phyloP scores from a whole-genome alignment of 2,888 invertebrate species.

The Dasysyrphus tricinctus region DNA sequence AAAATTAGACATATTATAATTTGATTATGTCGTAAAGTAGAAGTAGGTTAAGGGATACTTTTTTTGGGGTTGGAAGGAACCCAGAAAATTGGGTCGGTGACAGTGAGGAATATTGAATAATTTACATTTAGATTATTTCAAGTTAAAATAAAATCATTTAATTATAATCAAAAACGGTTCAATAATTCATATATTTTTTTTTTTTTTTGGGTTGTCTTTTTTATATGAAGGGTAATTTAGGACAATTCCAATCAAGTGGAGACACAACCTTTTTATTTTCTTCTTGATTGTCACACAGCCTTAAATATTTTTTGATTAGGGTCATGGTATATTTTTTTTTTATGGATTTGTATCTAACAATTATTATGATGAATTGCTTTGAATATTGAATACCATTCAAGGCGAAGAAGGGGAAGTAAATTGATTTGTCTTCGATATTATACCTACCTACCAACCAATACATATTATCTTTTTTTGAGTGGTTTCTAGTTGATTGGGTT shows the following conservation, averaged over 20 bases:
- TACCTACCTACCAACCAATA: no score
- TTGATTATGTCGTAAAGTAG: no score
- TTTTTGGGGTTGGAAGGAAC: no score
- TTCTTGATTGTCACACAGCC: constrained; percentile 20
- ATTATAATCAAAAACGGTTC: constrained; percentile 1
- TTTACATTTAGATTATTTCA: no score
- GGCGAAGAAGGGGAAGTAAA: not conserved
- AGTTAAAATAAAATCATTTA: not conserved
- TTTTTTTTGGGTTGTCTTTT: not conserved
- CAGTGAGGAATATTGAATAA: no score
- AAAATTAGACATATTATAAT: no score
- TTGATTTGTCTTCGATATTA: constrained; percentile 40
- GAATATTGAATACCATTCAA: constrained; percentile 32
- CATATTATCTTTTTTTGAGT: not conserved
- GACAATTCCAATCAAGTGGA: not conserved
- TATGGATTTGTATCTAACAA: constrained; percentile 36
- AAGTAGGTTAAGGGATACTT: no score
- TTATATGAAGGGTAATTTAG: not conserved
- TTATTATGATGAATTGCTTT: constrained; percentile 56
- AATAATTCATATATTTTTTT: constrained; percentile 13
- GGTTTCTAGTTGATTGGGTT: constrained; percentile 1
- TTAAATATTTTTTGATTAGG: constrained; percentile 44
- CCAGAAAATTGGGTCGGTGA: no score
- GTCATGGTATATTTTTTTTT: constrained; percentile 42
- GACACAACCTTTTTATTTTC: not conserved